Evolutionary conservation across 2,113 vertebrate species (phyloP), one percentile per base, ranked within the genome.

Genomic region (Pandion haliaetus): DNA sequence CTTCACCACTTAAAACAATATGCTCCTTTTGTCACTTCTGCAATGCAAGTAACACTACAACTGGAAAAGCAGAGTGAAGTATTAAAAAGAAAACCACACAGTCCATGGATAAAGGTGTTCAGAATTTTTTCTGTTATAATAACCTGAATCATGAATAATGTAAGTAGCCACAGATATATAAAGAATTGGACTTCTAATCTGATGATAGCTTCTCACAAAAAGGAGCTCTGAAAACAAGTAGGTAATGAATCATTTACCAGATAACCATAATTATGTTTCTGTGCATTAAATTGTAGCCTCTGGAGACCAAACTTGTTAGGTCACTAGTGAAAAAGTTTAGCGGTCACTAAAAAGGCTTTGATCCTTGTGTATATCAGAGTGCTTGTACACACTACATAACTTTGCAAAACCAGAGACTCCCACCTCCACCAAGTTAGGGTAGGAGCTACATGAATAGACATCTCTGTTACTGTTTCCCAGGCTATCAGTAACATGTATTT

Each of bases 191-290:
- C 69, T 95, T 81, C 40, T 72, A 93, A 74, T 84, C 14, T 83
- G 63, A 86, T 90, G 7, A 24, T 44, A 61, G 17, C 28, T 34
- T 73, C 31, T 77, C 57, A 77, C 5, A 9, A 82, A 73, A 78
- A 79, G 38, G 17, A 95, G 36, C 36, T 95, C 88, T 69, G 47
- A 81, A 92, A 94, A 95, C 45, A 93, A 93, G 67, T 8, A 71
- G 7, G 25, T 14, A 89, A 82, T 89, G 13, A 90, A 97, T 96
- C 94, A 96, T 96, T 96, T 95, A 95, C 15, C 34, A 96, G 23
- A 96, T 52, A 95, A 59, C 26, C 32, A 59, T 74, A 92, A 93
- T 76, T 76, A 91, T 26, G 17, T 54, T 86, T 82, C 73, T 72
- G 40, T 38, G 49, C 44, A 79, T 72, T 61, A 89, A 79, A 83